Conservation (phyloP, 2,113 vertebrate species). For the Panthera uncia region DNA sequence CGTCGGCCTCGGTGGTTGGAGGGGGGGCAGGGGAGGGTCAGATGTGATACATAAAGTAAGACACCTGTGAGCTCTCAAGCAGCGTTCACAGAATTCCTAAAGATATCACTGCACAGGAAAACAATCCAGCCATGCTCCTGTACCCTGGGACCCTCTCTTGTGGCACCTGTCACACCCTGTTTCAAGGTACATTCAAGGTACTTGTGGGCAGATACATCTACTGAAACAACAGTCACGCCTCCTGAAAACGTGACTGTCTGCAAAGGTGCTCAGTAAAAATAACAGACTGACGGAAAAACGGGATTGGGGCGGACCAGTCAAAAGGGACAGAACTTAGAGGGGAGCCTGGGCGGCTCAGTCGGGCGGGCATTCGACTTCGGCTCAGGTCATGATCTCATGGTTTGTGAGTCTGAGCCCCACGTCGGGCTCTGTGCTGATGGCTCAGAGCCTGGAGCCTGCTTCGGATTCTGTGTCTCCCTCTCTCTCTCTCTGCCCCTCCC, state of each 20-base stretch:
- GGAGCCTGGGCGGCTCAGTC: too few species aligned
- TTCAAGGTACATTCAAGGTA: not conserved
- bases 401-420: too few species aligned
- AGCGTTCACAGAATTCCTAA: not conserved
- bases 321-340: not conserved
- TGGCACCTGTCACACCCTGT: not conserved
- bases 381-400: too few species aligned
- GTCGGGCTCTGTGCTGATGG: too few species aligned
- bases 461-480: too few species aligned
- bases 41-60: not conserved
- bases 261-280: not conserved
- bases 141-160: not conserved
- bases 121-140: not conserved
- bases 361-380: too few species aligned
- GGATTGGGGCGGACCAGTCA: not conserved
- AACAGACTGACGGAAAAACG: not conserved
- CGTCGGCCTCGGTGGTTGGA: not conserved
- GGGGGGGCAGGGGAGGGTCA: not conserved
- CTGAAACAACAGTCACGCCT: not conserved
- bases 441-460: too few species aligned
- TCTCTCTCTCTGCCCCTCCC: too few species aligned
- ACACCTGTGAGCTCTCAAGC: not conserved
- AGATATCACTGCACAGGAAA: not conserved
- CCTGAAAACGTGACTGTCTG: not conserved
- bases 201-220: not conserved